Conservation (phyloP, 1,140 invertebrate genomes). For the Ylistrum balloti region DNA sequence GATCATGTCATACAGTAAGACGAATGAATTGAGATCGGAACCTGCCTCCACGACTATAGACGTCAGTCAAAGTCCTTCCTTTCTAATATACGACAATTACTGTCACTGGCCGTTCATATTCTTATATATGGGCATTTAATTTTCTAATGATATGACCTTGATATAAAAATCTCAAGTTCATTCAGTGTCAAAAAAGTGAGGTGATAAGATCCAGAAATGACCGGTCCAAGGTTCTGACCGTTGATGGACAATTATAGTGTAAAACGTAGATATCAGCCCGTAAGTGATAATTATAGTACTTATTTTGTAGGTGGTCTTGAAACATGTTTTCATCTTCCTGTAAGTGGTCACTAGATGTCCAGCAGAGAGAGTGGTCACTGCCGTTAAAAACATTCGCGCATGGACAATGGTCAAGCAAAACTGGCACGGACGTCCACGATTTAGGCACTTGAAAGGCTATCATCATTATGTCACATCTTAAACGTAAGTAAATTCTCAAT, state of each 20-base stretch:
- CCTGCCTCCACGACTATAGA: neutral
- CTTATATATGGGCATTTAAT: neutral
- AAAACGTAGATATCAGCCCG: slow-evolving; percentile 12
- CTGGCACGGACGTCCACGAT: slow-evolving; percentile 17
- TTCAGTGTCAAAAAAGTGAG: neutral
- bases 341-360: neutral
- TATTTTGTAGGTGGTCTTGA: slow-evolving; percentile 18
- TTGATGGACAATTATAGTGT: neutral
- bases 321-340: neutral
- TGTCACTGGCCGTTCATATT: neutral
- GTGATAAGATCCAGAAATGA: slow-evolving; percentile 20
- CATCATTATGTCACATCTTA: neutral
- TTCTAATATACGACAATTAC: neutral
- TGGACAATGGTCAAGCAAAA: slow-evolving; percentile 1
- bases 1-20: neutral
- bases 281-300: slow-evolving; percentile 36
- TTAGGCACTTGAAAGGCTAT: neutral
- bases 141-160: slow-evolving; percentile 11
- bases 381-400: slow-evolving; percentile 8
- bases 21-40: neutral
- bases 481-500: neutral
- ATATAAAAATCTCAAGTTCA: neutral
- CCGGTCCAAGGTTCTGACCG: neutral
- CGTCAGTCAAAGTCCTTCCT: neutral
- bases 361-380: slow-evolving; percentile 7